Base-by-base conservation (phyloP, 1,140 invertebrate species). In the Meloidogyne exigua region DNA sequence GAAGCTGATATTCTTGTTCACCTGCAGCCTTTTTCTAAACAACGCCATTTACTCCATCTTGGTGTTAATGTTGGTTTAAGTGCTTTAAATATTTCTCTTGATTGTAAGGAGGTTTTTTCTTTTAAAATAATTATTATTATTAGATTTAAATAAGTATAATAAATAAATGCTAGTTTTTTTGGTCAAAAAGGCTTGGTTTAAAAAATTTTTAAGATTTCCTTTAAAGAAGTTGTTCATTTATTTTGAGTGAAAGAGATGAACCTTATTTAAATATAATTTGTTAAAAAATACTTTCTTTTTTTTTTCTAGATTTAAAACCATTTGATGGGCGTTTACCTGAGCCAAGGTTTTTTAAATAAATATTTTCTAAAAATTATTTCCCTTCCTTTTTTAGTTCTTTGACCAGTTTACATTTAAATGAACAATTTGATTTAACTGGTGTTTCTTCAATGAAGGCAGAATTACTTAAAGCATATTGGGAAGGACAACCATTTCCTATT, bases 61-160 rank as follows among this genome's bases (percentile, higher is more conserved):
- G 94, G 93, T 12, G 93, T 95, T 32, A 92, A 94, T 85, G 93
- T 98, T 81, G 95, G 96, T 36, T 90, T 98, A 18, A 92, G 92
- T 85, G 94, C 95, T 88, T 93, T 97, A 88, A 98, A 98, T 88
- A 93, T 98, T 79, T 97, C 95, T 63, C 91, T 98, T 74, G 92
- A 91, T 90, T 92, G 95, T 95, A 90, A 90, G 88, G 28, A 32
- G 28, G 28, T 32, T 32, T 2, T 32, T 32, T 32, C 7, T 32
- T 32, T 32, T 32, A 3, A 32, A 32, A 3, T 32, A 3, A 32
- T 32, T 32, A n/a, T n/a, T n/a, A n/a, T n/a, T n/a, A n/a, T n/a
- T n/a, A n/a, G n/a, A n/a, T n/a, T n/a, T n/a, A n/a, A n/a, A n/a
- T n/a, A n/a, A n/a, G n/a, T n/a, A n/a, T n/a, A n/a, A n/a, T n/a